Evolutionary conservation across 2,113 vertebrate genomes (phyloP).

Genomic region (Gambusia affinis): DNA sequence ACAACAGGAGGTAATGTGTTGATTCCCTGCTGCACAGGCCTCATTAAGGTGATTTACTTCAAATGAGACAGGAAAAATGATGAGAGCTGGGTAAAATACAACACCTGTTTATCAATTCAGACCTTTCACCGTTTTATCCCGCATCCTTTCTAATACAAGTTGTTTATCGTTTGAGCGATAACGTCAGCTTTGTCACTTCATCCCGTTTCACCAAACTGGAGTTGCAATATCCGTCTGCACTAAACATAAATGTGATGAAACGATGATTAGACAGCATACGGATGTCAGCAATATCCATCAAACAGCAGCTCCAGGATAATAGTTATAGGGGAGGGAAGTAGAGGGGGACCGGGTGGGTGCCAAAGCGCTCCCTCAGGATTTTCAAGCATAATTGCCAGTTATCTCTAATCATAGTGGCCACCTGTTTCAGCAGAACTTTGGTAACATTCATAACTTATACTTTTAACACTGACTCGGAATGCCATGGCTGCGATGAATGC

Average conservation of each 20-base stretch:
- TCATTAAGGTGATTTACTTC: constrained; percentile 45
- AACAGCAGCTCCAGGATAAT: constrained; percentile 17
- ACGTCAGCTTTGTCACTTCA: constrained; percentile 27
- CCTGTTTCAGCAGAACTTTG: constrained; percentile 65
- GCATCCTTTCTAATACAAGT: constrained; percentile 11
- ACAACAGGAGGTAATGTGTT: constrained; percentile 33
- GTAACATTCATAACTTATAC: constrained; percentile 64
- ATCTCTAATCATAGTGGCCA: constrained; percentile 74
- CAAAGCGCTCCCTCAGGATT: constrained; percentile 60
- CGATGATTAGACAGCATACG: constrained; percentile 35
- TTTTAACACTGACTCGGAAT: constrained; percentile 50
- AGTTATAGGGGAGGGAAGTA: constrained; percentile 17
- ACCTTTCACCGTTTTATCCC: neutral
- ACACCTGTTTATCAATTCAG: constrained; percentile 25
- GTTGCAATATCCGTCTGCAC: constrained; percentile 26
- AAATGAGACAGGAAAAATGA: constrained; percentile 41
- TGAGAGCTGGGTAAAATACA: constrained; percentile 8
- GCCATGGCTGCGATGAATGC: constrained; percentile 49
- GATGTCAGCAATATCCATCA: constrained; percentile 44
- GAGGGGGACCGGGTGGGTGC: constrained; percentile 23
- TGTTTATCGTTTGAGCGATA: constrained; percentile 26
- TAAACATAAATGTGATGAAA: constrained; percentile 27
- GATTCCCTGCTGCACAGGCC: constrained; percentile 15
- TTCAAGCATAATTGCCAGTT: constrained; percentile 66
- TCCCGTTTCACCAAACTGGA: constrained; percentile 29